Conservation (phyloP, 2,113 vertebrate species). For the Rhinoptilus africanus region DNA sequence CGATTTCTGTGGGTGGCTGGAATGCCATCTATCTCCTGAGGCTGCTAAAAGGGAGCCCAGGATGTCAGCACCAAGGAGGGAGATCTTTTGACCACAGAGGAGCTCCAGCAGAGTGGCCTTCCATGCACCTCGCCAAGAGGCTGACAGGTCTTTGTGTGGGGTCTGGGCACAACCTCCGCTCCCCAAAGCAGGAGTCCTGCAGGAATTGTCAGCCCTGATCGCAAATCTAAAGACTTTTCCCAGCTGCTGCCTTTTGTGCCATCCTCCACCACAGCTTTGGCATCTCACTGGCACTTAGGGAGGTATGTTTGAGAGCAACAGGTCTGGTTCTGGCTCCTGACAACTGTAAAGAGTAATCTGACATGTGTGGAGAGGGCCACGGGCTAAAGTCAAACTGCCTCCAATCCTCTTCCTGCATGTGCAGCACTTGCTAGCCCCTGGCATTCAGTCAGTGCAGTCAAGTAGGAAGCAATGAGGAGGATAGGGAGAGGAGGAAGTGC, state of each 20-base stretch:
- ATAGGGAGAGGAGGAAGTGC: background rate
- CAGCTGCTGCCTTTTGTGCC: background rate
- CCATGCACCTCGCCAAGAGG: background rate
- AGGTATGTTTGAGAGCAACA: background rate
- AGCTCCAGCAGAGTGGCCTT: background rate
- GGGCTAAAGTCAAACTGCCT: background rate
- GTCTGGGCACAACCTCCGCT: background rate
- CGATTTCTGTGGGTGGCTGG: constrained; percentile 56
- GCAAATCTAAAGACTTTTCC: background rate
- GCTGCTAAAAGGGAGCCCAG: constrained; percentile 11
- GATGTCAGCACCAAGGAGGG: background rate
- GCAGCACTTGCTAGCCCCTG: background rate
- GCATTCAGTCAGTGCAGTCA: too few species aligned
- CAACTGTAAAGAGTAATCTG: too few species aligned
- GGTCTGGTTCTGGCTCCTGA: background rate
- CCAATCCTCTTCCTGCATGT: background rate
- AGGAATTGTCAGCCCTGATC: background rate
- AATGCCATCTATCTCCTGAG: constrained; percentile 66
- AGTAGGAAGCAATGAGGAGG: background rate
- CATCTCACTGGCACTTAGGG: background rate
- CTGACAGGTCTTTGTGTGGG: background rate
- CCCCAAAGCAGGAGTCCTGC: background rate
- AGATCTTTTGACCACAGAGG: constrained; percentile 16
- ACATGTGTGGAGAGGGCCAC: background rate
- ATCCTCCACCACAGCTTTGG: background rate